Percentiles rank a stretch among this genome's conserved stretches.
Conservation (phyloP, 2,888 invertebrate genomes). For the Rosalia funebris region DNA sequence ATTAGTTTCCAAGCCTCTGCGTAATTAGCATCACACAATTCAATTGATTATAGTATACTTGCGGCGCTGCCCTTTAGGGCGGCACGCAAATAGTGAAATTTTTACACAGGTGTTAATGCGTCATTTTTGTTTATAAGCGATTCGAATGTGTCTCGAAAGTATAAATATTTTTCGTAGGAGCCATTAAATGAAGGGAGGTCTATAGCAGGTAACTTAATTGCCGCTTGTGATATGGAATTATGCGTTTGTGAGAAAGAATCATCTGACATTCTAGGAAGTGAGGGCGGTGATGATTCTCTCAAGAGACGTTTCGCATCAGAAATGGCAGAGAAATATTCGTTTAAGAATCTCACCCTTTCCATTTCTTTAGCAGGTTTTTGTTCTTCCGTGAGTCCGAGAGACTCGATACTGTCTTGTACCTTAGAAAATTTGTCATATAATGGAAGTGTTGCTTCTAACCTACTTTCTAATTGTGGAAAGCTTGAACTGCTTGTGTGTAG, state of each 20-base stretch:
- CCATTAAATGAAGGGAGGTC: conserved; percentile 1
- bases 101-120: neutral
- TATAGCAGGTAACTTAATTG: neutral
- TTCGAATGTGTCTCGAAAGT: conserved; percentile 1
- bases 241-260: neutral
- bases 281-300: neutral
- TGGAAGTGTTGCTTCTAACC: neutral
- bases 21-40: neutral
- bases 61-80: neutral
- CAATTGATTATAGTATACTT: neutral
- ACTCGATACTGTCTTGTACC: neutral
- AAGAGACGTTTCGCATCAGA: neutral
- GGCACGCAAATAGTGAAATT: conserved; percentile 3
- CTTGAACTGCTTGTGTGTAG: neutral
- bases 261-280: neutral
- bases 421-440: neutral
- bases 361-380: neutral
- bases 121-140: conserved; percentile 4
- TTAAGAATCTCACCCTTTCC: neutral
- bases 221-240: neutral
- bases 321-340: neutral
- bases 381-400: neutral
- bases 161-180: conserved; percentile 1
- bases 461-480: neutral
- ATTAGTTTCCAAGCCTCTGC: neutral